Percentiles rank a stretch among this genome's conserved stretches.
These are phyloP conservation scores for Anseranas semipalmata DNA, from an alignment of 2,113 vertebrate genomes.

Conservation along the genomic window DNA sequence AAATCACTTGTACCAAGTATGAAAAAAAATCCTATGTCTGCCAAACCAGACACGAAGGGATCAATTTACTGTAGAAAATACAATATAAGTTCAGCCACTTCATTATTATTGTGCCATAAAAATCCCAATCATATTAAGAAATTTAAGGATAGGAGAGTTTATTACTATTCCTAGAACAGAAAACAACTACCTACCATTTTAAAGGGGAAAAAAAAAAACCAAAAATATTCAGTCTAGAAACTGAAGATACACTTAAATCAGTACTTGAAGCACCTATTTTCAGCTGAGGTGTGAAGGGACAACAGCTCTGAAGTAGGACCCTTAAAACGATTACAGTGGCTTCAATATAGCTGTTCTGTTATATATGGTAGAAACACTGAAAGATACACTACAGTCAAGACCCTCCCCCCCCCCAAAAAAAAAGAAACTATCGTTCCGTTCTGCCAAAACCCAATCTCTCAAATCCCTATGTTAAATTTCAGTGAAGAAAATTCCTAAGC, in stretches of 20 bases:
- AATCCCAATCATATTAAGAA: background rate
- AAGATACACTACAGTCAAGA: background rate
- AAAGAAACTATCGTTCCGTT: background rate
- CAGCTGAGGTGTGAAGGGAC: background rate
- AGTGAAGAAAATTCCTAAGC: background rate
- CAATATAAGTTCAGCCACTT: background rate
- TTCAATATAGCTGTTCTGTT: background rate
- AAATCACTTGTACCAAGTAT: background rate
- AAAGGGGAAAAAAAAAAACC: background rate
- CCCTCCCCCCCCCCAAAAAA: too few relatives aligned
- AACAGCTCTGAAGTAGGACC: background rate
- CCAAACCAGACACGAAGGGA: background rate
- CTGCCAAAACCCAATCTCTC: background rate
- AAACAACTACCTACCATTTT: background rate
- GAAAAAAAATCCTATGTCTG: background rate
- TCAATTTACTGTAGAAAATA: background rate
- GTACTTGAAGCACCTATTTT: background rate
- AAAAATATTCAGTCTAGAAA: background rate
- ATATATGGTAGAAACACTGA: background rate
- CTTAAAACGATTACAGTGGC: background rate
- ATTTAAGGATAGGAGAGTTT: background rate
- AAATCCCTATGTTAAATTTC: background rate
- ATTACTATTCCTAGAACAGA: background rate
- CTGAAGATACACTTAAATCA: background rate
- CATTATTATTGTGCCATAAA: background rate